Percentiles rank a stretch among this genome's conserved stretches.
phyloP scores from a whole-genome alignment of 1,140 invertebrate species.

The Caenorhabditis tropicalis region DNA sequence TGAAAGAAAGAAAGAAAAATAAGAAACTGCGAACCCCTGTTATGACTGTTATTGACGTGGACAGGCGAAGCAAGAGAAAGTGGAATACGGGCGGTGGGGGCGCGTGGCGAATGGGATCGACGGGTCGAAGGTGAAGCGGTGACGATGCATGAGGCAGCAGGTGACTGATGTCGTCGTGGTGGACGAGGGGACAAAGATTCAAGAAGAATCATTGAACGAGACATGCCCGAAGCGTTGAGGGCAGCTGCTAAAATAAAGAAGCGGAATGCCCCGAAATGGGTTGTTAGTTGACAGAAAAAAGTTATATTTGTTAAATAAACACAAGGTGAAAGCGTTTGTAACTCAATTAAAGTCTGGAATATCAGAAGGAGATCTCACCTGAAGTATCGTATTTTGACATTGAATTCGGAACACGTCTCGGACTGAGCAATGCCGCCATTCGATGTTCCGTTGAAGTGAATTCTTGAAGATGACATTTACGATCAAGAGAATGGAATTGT shows the following conservation, averaged over 20 bases:
- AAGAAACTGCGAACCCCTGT: constrained; percentile 14
- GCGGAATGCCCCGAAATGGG: not conserved
- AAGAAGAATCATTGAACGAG: constrained; percentile 39
- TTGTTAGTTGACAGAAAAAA: not conserved
- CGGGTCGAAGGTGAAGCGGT: constrained; percentile 33
- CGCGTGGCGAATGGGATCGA: constrained; percentile 5
- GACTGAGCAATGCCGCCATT: constrained; percentile 38
- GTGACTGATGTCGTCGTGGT: constrained; percentile 20
- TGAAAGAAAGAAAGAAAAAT: not conserved
- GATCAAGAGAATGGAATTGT: constrained; percentile 57
- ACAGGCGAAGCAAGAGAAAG: constrained; percentile 38
- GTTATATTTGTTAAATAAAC: not conserved
- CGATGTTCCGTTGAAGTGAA: constrained; percentile 7
- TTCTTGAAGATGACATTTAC: constrained; percentile 59
- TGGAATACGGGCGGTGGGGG: constrained; percentile 39
- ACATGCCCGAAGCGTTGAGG: constrained; percentile 47
- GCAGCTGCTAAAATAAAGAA: constrained; percentile 32
- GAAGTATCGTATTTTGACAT: constrained; percentile 35
- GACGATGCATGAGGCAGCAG: constrained; percentile 29
- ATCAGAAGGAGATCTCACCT: not conserved
- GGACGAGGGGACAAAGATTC: constrained; percentile 46
- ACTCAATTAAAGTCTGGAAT: not conserved
- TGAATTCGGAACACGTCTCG: constrained; percentile 20
- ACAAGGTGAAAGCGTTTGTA: not conserved
- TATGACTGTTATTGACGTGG: constrained; percentile 25